Evolutionary conservation across 2,888 invertebrate genomes (phyloP), one percentile per base, ranked within the genome.

Genomic region (Unio delphinus): DNA sequence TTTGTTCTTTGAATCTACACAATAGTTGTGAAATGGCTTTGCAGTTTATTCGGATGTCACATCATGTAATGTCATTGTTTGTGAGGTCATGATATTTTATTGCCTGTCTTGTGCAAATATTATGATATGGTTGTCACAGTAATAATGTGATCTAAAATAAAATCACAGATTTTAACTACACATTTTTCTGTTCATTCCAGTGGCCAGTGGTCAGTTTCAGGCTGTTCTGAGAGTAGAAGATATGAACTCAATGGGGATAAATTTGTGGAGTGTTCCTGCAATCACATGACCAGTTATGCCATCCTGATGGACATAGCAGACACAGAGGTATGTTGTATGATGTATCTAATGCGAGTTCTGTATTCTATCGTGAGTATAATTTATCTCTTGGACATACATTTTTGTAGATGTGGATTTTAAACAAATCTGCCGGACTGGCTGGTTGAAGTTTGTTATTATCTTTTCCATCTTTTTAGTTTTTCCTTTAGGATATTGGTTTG

Each of bases 201-300:
- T 57, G 89, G 90, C 6, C 94, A 95, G 86, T 98, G 98, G 98
- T 96, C 97, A 0, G 93, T 96, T 18, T 93, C 95, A 2, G 97
- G 97, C 0, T 98, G 98, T 84, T 93, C 94, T 73, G 95, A 96
- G 0, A 95, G 95, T 84, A 84, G 82, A 15, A 83, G 87, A 28
- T 86, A 84, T 88, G 84, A 91, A 86, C 56, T 79, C n/a, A 75
- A 88, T 8, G 79, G 73, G 17, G 76, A 82, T 30, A 80, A 75
- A 67, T 87, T 83, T 64, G 93, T 98, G 64, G 97, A 97, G 90
- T 98, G 98, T 88, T 96, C 96, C 11, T 98, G 98, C 89, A 94
- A 94, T 80, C 96, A 97, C 89, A 92, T 98, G 57, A 95, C 96
- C 1, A 96, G 95, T 4, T 97, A 95, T 90, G 96, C 97, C 0